Base-by-base conservation (phyloP, 2,888 invertebrate species). In the Blastobasis lacticolella region DNA sequence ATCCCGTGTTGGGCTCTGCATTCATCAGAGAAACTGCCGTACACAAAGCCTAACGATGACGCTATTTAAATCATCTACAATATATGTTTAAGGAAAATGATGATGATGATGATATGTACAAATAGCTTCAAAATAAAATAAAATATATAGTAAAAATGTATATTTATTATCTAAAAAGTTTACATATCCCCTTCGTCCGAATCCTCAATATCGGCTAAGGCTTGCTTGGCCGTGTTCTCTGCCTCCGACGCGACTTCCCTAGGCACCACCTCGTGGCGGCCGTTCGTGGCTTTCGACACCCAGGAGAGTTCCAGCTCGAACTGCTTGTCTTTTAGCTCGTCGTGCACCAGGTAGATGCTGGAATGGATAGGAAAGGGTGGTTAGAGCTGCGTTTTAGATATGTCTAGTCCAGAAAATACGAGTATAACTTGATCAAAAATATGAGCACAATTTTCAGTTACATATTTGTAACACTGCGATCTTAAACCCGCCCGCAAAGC, bases 301-400 rank as follows among this genome's bases (percentile, higher is more conserved):
- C 98, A 97, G 50, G 97, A 97, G 67, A 99, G 90, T 81, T 99
- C 98, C 64, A 98, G 87, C 73, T 97, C 97, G 75, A 99, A 99
- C 64, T 96, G 94, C 78, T 97, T 97, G 82, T 97, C 97, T 83
- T 99, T 99, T 5, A 98, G 90, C 78, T 99, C 96, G 74, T 97
- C 96, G 64, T 97, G 96, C 1, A 97, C 96, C 49, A 95, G 83
- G 72, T 97, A 96, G 71, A 97, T 94, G 60, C 94, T 95, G 76
- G 79, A 90, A 74, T 54, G 6, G 37, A 46, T 45, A 9, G 50
- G 42, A 54, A 10, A 50, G n/a, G 44, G 4, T 38, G 23, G 6
- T n/a, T 6, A 3, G 52, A 23, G 5, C n/a, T n/a, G n/a, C 42
- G 9, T 42, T 42, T 42, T 42, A 40, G 7, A 40, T 4, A 1